Percentiles rank a stretch among this genome's conserved stretches.
These are phyloP conservation scores for Notamacropus eugenii DNA, from an alignment of 2,797 vertebrate genomes.

Conservation along the genomic window DNA sequence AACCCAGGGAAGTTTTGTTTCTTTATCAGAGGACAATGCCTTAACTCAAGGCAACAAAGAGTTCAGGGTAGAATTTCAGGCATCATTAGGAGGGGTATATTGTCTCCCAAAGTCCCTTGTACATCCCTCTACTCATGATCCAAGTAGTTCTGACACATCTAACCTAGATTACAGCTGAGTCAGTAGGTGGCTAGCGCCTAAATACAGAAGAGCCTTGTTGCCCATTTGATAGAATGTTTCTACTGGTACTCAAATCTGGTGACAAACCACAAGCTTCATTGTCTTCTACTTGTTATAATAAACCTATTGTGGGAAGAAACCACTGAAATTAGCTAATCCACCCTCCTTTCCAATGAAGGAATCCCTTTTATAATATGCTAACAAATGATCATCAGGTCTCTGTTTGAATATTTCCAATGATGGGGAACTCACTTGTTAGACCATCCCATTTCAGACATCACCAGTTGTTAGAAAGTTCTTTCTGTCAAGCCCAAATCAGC, in stretches of 20 bases:
- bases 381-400: background rate
- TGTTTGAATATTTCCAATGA: background rate
- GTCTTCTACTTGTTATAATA: background rate
- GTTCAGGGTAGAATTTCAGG: background rate
- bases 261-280: background rate
- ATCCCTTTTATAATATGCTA: background rate
- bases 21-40: background rate
- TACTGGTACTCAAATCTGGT: background rate
- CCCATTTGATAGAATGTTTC: background rate
- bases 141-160: background rate
- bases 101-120: background rate
- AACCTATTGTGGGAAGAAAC: background rate
- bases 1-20: background rate
- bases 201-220: background rate
- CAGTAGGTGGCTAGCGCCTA: background rate
- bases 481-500: background rate
- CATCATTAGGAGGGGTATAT: background rate
- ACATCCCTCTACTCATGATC: background rate
- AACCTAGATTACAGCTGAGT: background rate
- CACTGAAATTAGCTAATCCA: background rate
- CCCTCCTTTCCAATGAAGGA: background rate
- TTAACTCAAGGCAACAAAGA: background rate
- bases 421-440: background rate
- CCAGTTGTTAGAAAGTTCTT: background rate
- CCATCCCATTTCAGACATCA: background rate